phyloP scores from a whole-genome alignment of 2,888 invertebrate genomes.

The Latrodectus hesperus region DNA sequence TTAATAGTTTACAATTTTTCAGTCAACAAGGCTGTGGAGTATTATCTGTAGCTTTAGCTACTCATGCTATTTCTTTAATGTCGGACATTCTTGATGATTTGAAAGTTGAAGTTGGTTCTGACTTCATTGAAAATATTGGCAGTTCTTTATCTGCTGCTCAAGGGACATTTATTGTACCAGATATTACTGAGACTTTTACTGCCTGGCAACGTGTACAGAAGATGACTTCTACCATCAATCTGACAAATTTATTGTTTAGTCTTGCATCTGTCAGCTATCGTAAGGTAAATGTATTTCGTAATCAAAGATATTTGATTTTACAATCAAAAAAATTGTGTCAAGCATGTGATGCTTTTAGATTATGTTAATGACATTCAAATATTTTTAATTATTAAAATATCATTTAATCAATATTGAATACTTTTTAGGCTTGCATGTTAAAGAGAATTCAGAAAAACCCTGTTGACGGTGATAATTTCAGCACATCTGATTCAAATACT shows the following conservation, averaged over 20 bases:
- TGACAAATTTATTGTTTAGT: slow-evolving; percentile 89
- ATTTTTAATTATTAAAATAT: background rate
- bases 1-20: slow-evolving; percentile 66
- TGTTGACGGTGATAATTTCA: slow-evolving; percentile 87
- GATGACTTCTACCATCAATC: slow-evolving; percentile 82
- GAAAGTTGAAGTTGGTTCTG: slow-evolving; percentile 79
- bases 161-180: slow-evolving; percentile 46
- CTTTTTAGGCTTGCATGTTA: slow-evolving; percentile 82
- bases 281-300: slow-evolving; percentile 78
- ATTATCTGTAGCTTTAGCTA: slow-evolving; percentile 90
- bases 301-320: background rate
- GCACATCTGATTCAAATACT: slow-evolving; percentile 93
- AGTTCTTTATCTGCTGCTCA: slow-evolving; percentile 31
- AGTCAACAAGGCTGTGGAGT: slow-evolving; percentile 92
- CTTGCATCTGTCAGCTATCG: slow-evolving; percentile 92
- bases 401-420: background rate
- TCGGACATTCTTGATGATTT: slow-evolving; percentile 85
- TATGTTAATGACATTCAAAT: background rate
- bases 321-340: no score
- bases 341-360: no score
- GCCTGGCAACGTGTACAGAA: slow-evolving; percentile 80
- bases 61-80: slow-evolving; percentile 86
- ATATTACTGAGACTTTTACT: slow-evolving; percentile 72
- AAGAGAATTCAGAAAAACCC: slow-evolving; percentile 85
- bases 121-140: slow-evolving; percentile 44